Percentiles rank a stretch among this genome's conserved stretches.
These are phyloP conservation scores for Sinocyclocheilus maitianheensis DNA, from an alignment of 2,113 vertebrate species.

Conservation along the genomic window DNA sequence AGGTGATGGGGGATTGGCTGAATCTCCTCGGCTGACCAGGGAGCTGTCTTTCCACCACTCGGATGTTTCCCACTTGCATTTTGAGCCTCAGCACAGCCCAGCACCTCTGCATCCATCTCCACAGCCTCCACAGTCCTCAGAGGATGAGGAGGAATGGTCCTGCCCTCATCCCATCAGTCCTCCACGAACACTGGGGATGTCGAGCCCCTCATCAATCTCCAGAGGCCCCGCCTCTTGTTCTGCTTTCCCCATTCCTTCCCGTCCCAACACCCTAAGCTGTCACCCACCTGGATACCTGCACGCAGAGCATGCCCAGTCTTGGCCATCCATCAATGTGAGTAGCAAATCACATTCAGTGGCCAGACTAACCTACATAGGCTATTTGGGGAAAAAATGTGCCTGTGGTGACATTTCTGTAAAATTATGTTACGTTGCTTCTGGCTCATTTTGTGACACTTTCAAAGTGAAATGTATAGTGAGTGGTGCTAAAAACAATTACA, in stretches of 20 bases:
- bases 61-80: constrained; percentile 85
- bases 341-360: background rate
- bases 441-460: background rate
- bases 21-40: constrained; percentile 78
- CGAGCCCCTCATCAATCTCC: constrained; percentile 75
- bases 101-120: constrained; percentile 68
- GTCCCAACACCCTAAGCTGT: constrained; percentile 80
- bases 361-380: background rate
- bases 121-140: constrained; percentile 82
- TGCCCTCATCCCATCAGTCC: constrained; percentile 85
- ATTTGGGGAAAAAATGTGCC: background rate
- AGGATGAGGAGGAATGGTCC: constrained; percentile 93
- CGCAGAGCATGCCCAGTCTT: constrained; percentile 94
- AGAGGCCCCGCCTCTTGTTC: constrained; percentile 92
- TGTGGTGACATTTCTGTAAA: background rate
- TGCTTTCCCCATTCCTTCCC: constrained; percentile 84
- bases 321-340: constrained; percentile 97
- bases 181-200: constrained; percentile 79
- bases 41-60: constrained; percentile 87
- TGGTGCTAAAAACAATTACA: too few relatives aligned
- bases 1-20: constrained; percentile 68
- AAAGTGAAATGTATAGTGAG: background rate
- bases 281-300: constrained; percentile 77
- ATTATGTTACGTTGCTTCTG: background rate
- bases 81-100: constrained; percentile 76